Evolutionary conservation across 2,888 invertebrate genomes (phyloP).

Genomic region (Dinocampus coccinellae): DNA sequence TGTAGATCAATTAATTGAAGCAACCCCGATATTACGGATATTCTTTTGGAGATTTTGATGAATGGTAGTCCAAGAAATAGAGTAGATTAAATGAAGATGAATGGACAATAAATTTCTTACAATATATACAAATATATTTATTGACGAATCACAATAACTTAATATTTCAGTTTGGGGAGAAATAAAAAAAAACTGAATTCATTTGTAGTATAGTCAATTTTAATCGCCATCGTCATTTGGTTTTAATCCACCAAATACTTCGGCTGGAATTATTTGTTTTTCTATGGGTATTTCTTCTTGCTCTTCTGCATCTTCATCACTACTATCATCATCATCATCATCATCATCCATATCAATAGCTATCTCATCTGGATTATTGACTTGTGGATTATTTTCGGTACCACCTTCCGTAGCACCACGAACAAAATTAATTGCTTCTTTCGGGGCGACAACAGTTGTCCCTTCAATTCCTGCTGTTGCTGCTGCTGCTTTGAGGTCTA

Average conservation of each 20-base stretch:
- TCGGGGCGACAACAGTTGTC: constrained; percentile 49
- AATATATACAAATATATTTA: too few relatives aligned
- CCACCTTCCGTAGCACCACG: constrained; percentile 88
- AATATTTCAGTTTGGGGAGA: too few relatives aligned
- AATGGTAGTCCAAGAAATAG: too few relatives aligned
- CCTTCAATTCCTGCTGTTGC: constrained; percentile 48
- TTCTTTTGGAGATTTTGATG: too few relatives aligned
- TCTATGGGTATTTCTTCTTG: constrained; percentile 80
- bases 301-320: constrained; percentile 73
- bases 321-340: constrained; percentile 74
- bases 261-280: constrained; percentile 87
- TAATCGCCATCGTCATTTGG: constrained; percentile 59
- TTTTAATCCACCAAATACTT: constrained; percentile 90
- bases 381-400: constrained; percentile 74
- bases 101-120: too few relatives aligned
- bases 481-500: constrained; percentile 84
- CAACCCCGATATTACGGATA: too few relatives aligned
- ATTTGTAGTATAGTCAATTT: neutral
- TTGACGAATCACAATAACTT: too few relatives aligned
- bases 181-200: neutral
- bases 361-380: constrained; percentile 90
- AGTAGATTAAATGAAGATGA: too few relatives aligned
- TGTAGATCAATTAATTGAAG: too few relatives aligned
- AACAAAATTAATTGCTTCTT: constrained; percentile 84
- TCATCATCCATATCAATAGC: constrained; percentile 83